Evolutionary conservation across 1,140 invertebrate species (phyloP).

Genomic region (Zelostemma sp.): DNA sequence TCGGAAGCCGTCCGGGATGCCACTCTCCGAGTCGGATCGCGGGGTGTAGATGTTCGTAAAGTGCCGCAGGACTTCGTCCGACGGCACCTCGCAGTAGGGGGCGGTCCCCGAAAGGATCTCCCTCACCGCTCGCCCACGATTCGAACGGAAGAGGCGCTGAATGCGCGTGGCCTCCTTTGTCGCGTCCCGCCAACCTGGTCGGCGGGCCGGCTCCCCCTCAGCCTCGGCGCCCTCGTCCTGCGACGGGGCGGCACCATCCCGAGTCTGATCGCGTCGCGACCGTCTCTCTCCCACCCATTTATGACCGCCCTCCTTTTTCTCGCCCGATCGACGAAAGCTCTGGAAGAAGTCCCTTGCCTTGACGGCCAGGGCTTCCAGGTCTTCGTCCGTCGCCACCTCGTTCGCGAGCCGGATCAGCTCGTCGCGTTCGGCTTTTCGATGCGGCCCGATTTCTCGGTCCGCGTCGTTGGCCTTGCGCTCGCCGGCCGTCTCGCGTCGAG

Average conservation of each 20-base stretch:
- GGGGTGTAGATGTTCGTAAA: constrained; percentile 9
- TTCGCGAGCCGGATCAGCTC: too few species aligned
- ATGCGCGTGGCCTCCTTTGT: constrained; percentile 20
- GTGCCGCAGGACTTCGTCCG: constrained; percentile 9
- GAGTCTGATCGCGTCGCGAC: too few species aligned
- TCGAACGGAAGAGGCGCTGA: constrained; percentile 15
- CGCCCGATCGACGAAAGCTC: background rate
- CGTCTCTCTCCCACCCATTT: too few species aligned
- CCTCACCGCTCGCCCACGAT: constrained; percentile 15
- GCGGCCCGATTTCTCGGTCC: background rate
- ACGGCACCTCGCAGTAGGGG: constrained; percentile 10
- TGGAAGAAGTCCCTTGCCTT: background rate
- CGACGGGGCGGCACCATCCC: too few species aligned
- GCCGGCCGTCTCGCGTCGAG: too few species aligned
- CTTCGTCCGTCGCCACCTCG: background rate
- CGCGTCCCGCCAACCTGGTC: background rate
- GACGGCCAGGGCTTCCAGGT: background rate
- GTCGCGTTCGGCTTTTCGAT: background rate
- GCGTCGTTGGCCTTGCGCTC: background rate
- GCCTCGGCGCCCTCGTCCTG: background rate
- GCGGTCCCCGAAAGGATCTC: constrained; percentile 4
- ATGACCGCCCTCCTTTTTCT: background rate
- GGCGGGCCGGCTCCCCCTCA: background rate
- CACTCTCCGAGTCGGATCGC: background rate
- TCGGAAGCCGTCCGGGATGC: constrained; percentile 5